phyloP scores from a whole-genome alignment of 2,797 vertebrate species.

The Lacerta agilis region DNA sequence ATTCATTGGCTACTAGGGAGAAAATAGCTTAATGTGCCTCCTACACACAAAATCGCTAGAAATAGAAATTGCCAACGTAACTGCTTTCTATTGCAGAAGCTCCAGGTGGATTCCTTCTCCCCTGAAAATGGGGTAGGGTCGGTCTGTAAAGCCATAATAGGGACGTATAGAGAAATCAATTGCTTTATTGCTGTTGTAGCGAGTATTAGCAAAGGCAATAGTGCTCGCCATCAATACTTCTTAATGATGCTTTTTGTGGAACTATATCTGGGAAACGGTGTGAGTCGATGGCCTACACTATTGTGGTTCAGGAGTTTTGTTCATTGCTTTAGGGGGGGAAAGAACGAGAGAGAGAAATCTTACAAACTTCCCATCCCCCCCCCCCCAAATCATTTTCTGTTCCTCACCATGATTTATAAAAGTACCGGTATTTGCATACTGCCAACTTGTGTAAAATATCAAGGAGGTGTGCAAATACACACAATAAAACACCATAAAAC shows the following conservation, averaged over 20 bases:
- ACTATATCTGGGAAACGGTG: neutral
- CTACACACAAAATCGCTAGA: slow-evolving; percentile 6
- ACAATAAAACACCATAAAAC: too few relatives aligned
- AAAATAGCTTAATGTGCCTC: slow-evolving; percentile 28
- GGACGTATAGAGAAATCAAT: neutral
- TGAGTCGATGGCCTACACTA: neutral
- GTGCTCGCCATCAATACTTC: neutral
- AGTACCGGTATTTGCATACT: too few relatives aligned
- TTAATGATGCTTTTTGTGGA: neutral
- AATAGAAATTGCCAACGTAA: slow-evolving; percentile 12
- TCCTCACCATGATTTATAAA: too few relatives aligned
- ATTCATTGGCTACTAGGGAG: slow-evolving; percentile 1
- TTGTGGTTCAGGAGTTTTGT: neutral
- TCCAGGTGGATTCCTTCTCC: neutral
- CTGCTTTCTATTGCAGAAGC: slow-evolving; percentile 10
- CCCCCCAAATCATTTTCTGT: too few relatives aligned
- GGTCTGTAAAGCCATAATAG: neutral
- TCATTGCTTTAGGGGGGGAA: too few relatives aligned
- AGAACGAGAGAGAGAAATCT: neutral
- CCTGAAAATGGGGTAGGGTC: neutral
- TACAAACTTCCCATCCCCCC: neutral
- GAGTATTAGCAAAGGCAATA: neutral
- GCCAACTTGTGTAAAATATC: too few relatives aligned
- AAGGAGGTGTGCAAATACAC: too few relatives aligned
- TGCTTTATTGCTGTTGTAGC: neutral